Base-by-base conservation (phyloP, 2,113 vertebrate species). In the Rhynchomys soricoides region DNA sequence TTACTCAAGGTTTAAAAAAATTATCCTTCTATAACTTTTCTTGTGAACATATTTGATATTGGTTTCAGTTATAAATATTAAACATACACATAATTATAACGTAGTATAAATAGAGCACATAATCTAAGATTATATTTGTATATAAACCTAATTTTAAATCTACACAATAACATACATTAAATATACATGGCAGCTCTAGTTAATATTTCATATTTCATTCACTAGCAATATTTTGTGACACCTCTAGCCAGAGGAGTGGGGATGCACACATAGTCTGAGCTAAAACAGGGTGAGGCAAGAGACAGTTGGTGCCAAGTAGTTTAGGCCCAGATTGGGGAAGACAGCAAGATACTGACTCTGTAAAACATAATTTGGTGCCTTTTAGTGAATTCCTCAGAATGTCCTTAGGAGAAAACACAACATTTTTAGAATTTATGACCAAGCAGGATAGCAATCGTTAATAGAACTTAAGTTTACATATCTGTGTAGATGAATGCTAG, bases 1-100 rank as follows among this genome's bases (percentile, higher is more conserved):
- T 82, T 95, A 92, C 26, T 87, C 21, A 95, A 93, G 48, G 40
- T 87, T 91, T 87, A 96, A 96, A 64, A 89, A 37, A 37, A 19
- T 86, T 87, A 90, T 17, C 21, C 7, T 93, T 75, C 50, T 50
- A 59, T 62, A 97, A 29, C 13, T 62, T 73, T 91, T 75, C 10
- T 64, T 52, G 21, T 40, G 1, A 89, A 43, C n/a, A 52, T 55
- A 59, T 37, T 78, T 94, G 4, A 95, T 95, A 91, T 95, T 50
- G 74, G 77, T 81, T 75, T 89, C 85, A 87, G 21, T 2, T 93
- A 48, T 74, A 81, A 77, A 88, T 92, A 93, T 90, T 71, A 75
- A 97, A 92, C 87, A 45, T 9, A 66, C 87, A 86, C 15, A 59
- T 85, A 91, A 83, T 82, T 89, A 40, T 37, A 91, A 50, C 40